These are phyloP conservation scores for Lasioglossum pauxillum DNA, from an alignment of 2,888 invertebrate species.

Conservation along the genomic window DNA sequence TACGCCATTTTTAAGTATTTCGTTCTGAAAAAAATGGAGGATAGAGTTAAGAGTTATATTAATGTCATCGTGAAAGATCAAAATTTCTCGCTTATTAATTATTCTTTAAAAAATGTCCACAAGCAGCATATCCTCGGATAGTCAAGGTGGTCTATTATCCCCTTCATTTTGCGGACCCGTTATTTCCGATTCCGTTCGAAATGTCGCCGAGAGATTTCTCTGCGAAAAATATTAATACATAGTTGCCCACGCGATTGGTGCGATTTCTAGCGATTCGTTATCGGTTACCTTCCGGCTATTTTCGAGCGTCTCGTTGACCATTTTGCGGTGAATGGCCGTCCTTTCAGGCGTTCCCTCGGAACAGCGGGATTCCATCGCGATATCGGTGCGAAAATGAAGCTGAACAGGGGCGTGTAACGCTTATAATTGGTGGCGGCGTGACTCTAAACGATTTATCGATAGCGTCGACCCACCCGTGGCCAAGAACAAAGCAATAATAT, in stretches of 20 bases:
- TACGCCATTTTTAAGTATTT: background rate
- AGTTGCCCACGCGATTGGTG: background rate
- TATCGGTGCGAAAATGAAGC: constrained; percentile 36
- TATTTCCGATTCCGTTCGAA: background rate
- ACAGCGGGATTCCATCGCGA: constrained; percentile 40
- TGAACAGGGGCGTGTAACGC: constrained; percentile 47
- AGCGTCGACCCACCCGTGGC: constrained; percentile 54
- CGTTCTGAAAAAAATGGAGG: no score
- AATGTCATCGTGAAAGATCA: no score
- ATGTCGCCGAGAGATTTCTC: background rate
- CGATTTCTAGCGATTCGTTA: constrained; percentile 32
- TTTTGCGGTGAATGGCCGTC: constrained; percentile 13
- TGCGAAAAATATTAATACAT: background rate
- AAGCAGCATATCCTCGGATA: no score
- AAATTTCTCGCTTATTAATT: background rate
- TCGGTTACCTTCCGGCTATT: constrained; percentile 29
- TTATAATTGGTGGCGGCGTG: constrained; percentile 62
- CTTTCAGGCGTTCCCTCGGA: constrained; percentile 26
- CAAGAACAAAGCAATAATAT: constrained; percentile 71
- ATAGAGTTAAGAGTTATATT: no score
- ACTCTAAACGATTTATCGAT: constrained; percentile 71
- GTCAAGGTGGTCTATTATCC: no score
- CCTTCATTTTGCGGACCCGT: background rate
- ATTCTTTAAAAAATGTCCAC: background rate
- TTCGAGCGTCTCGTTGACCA: constrained; percentile 8